Conservation (phyloP, 2,113 vertebrate species). For the Laticauda laticaudata region DNA sequence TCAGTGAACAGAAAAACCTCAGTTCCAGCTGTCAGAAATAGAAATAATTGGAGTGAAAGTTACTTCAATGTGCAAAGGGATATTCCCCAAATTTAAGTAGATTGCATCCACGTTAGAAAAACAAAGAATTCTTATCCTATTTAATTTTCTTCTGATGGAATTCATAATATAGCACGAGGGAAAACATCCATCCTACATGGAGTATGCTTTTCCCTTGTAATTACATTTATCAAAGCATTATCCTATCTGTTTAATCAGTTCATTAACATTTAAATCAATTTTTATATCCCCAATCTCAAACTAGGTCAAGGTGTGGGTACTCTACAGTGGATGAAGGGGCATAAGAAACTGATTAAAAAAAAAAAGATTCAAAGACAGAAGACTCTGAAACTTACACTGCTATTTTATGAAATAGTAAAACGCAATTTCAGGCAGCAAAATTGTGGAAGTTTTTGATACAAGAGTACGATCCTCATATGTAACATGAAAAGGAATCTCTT, state of each 20-base stretch:
- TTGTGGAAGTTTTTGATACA: conserved; percentile 32
- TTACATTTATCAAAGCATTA: background rate
- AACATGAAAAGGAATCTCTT: conserved; percentile 23
- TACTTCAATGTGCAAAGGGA: background rate
- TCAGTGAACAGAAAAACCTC: background rate
- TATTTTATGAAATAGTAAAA: background rate
- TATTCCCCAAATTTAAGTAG: background rate
- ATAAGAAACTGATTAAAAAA: background rate
- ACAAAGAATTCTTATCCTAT: background rate
- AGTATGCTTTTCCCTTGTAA: background rate
- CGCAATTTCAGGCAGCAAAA: conserved; percentile 5
- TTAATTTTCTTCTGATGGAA: background rate
- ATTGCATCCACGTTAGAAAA: background rate
- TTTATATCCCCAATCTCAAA: background rate
- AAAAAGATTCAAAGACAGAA: background rate
- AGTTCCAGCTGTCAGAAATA: background rate
- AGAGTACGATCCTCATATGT: conserved; percentile 30
- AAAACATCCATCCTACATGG: background rate
- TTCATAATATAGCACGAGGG: accelerated
- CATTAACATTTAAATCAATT: background rate
- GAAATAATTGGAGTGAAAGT: conserved; percentile 14
- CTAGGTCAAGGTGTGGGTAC: background rate
- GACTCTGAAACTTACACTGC: background rate
- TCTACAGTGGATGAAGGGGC: background rate
- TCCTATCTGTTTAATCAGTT: background rate